Evolutionary conservation across 2,113 vertebrate genomes (phyloP).

Genomic region (Silurus glanis): DNA sequence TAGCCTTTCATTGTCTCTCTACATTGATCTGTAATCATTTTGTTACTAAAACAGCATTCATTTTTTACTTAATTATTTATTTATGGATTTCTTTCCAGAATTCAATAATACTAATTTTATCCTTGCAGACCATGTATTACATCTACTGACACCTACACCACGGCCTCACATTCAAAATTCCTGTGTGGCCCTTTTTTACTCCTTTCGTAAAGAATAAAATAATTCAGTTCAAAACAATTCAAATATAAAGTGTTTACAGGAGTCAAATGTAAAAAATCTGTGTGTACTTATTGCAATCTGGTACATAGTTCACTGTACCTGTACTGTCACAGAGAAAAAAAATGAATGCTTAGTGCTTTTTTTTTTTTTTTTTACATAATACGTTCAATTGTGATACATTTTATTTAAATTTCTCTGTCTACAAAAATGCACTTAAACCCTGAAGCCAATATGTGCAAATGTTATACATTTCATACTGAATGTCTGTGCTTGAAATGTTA

Average conservation of each 20-base stretch:
- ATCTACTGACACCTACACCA: background rate
- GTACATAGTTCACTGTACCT: background rate
- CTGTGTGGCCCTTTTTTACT: background rate
- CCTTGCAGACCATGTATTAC: background rate
- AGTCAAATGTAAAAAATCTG: background rate
- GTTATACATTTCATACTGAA: background rate
- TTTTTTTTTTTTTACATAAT: background rate
- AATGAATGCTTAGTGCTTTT: background rate
- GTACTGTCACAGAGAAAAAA: background rate
- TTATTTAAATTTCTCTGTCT: background rate
- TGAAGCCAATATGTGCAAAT: background rate
- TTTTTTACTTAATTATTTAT: background rate
- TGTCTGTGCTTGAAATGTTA: too few species aligned
- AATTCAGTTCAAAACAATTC: background rate
- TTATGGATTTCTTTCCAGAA: background rate
- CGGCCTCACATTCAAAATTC: background rate
- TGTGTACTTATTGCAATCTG: background rate
- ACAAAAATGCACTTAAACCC: background rate
- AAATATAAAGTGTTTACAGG: background rate
- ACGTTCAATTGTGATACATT: background rate
- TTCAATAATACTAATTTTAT: slow-evolving; percentile 5
- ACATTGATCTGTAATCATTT: background rate
- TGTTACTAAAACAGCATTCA: background rate
- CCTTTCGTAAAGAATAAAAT: background rate
- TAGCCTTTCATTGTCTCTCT: background rate